These are phyloP conservation scores for Peucedramus taeniatus DNA, from an alignment of 2,113 vertebrate species.

Conservation along the genomic window DNA sequence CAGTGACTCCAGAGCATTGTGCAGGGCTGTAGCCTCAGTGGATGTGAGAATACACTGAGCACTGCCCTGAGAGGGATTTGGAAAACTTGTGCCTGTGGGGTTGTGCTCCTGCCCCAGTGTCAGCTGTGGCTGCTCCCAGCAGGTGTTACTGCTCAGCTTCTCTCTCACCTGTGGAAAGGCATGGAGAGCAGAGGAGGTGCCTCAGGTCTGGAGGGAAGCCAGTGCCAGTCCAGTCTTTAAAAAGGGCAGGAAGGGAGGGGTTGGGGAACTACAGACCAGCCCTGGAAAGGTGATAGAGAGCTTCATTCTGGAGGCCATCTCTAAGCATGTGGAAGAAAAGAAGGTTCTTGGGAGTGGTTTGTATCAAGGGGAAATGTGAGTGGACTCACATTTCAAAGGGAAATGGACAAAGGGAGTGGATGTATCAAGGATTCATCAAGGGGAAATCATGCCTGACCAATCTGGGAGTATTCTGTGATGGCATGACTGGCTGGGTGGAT, in stretches of 20 bases:
- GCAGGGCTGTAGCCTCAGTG: fast-evolving
- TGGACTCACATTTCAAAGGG: too few species aligned
- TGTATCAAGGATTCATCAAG: not conserved
- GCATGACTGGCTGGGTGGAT: not conserved
- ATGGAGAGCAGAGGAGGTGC: not conserved
- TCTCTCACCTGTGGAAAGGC: not conserved
- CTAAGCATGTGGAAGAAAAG: not conserved
- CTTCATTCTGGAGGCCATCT: not conserved
- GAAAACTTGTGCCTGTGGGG: not conserved
- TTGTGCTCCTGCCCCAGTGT: not conserved
- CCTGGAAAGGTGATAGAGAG: not conserved
- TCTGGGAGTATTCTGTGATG: not conserved
- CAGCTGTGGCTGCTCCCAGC: not conserved
- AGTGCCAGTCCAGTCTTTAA: not conserved
- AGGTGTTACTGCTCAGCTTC: not conserved
- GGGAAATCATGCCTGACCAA: not conserved
- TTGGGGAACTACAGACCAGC: not conserved
- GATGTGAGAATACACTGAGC: fast-evolving
- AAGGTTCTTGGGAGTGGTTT: not conserved
- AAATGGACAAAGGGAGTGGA: too few species aligned
- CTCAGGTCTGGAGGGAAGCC: not conserved
- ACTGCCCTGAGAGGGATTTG: not conserved
- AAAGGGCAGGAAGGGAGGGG: not conserved
- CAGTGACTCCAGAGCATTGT: not conserved
- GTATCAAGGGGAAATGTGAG: too few species aligned